Evolutionary conservation across 1,140 invertebrate genomes (phyloP).

Genomic region (Teleopsis dalmanni): DNA sequence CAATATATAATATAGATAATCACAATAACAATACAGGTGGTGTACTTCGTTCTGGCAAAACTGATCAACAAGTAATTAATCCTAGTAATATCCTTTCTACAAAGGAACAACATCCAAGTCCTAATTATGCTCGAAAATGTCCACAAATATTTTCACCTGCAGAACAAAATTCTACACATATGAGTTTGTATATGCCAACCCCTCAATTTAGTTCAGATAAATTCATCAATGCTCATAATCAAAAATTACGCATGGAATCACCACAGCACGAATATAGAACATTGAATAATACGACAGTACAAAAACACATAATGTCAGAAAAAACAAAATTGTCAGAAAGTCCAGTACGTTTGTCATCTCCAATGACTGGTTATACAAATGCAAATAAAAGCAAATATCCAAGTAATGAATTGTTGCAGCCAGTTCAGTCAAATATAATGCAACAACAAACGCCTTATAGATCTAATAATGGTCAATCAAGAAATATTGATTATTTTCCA

Average conservation of each 20-base stretch:
- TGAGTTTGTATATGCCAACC: conserved; percentile 36
- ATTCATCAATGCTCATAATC: conserved; percentile 17
- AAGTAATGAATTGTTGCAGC: too few relatives aligned
- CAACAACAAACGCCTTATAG: neutral
- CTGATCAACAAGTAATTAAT: conserved; percentile 27
- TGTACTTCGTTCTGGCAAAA: neutral
- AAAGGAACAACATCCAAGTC: conserved; percentile 8
- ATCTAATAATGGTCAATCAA: too few relatives aligned
- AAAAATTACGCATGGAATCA: too few relatives aligned
- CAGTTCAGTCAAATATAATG: neutral
- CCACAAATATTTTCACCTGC: conserved; percentile 25
- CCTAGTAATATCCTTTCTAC: conserved; percentile 26
- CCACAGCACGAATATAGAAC: too few relatives aligned
- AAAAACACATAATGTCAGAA: neutral
- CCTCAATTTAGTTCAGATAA: conserved; percentile 35
- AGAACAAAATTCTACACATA: conserved; percentile 9
- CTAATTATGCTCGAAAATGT: conserved; percentile 35
- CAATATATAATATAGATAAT: neutral
- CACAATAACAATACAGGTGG: neutral
- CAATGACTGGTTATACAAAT: conserved; percentile 5
- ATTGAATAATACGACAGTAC: too few relatives aligned
- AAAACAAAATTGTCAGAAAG: conserved; percentile 1
- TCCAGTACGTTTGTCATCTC: too few relatives aligned
- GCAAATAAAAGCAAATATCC: conserved; percentile 1
- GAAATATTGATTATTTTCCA: too few relatives aligned